phyloP scores from a whole-genome alignment of 2,113 vertebrate genomes.

The Phaetusa simplex region DNA sequence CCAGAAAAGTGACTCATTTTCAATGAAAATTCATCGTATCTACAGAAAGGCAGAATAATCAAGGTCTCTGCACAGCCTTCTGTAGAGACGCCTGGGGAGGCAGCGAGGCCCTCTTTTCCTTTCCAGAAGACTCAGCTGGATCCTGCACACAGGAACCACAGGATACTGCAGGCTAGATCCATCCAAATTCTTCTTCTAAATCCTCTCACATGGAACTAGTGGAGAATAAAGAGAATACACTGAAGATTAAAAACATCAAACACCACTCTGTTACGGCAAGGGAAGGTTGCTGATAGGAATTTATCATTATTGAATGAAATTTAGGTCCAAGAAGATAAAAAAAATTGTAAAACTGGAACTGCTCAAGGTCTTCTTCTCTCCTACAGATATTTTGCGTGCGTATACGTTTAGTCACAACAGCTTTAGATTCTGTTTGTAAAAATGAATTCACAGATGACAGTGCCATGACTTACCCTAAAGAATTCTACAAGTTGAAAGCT shows the following conservation, averaged over 20 bases:
- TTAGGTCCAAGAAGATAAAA: not conserved
- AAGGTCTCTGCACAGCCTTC: not conserved
- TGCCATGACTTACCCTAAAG: constrained; percentile 37
- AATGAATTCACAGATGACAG: constrained; percentile 23
- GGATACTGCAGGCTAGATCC: not conserved
- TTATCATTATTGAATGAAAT: not conserved
- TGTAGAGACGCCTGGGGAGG: not conserved
- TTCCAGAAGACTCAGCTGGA: constrained; percentile 47
- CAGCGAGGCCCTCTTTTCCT: not conserved
- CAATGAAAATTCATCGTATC: constrained; percentile 24
- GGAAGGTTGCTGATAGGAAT: not conserved
- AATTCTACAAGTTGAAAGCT: constrained; percentile 60
- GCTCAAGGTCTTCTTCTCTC: not conserved
- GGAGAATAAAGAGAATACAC: constrained; percentile 35
- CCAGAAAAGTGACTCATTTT: not conserved
- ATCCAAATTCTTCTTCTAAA: constrained; percentile 33
- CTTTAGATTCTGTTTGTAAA: constrained; percentile 26
- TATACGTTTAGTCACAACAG: not conserved
- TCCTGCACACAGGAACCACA: constrained; percentile 7
- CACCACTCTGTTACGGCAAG: not conserved
- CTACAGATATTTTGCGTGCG: not conserved
- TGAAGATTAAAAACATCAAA: constrained; percentile 39
- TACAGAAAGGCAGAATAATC: constrained; percentile 44
- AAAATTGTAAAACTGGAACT: not conserved
- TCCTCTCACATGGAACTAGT: constrained; percentile 3